These are phyloP conservation scores for Thereva nobilitata DNA, from an alignment of 2,888 invertebrate species.

Conservation along the genomic window DNA sequence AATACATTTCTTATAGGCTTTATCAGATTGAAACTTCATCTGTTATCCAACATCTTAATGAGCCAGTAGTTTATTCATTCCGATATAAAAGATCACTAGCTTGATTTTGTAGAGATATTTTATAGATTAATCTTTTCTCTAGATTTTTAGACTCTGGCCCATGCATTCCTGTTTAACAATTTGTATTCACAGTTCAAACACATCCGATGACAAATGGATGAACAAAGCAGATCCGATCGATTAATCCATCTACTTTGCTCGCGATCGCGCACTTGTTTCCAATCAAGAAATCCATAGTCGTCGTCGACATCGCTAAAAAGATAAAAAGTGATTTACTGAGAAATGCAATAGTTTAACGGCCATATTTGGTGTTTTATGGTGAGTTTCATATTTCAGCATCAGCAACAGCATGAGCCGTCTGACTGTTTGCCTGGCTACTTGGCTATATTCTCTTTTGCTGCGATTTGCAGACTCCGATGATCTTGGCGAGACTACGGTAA, in stretches of 20 bases:
- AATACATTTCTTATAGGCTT: background rate
- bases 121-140: background rate
- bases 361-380: conserved; percentile 41
- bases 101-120: no score
- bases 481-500: conserved; percentile 1
- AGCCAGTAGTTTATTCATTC: conserved; percentile 3
- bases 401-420: conserved; percentile 23
- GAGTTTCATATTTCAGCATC: conserved; percentile 40
- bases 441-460: background rate
- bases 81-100: no score
- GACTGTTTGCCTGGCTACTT: conserved; percentile 4
- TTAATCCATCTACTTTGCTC: conserved; percentile 21
- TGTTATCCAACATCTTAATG: conserved; percentile 32
- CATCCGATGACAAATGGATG: conserved; percentile 33
- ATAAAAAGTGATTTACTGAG: conserved; percentile 40
- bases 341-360: conserved; percentile 42
- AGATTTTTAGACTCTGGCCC: conserved; percentile 19
- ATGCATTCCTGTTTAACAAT: conserved; percentile 24
- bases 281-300: conserved; percentile 28
- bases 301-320: conserved; percentile 5
- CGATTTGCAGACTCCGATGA: background rate
- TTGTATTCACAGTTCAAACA: conserved; percentile 35
- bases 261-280: conserved; percentile 30
- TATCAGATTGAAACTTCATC: conserved; percentile 17
- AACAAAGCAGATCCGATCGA: conserved; percentile 20